phyloP scores from a whole-genome alignment of 2,113 vertebrate species.

The Lota lota region DNA sequence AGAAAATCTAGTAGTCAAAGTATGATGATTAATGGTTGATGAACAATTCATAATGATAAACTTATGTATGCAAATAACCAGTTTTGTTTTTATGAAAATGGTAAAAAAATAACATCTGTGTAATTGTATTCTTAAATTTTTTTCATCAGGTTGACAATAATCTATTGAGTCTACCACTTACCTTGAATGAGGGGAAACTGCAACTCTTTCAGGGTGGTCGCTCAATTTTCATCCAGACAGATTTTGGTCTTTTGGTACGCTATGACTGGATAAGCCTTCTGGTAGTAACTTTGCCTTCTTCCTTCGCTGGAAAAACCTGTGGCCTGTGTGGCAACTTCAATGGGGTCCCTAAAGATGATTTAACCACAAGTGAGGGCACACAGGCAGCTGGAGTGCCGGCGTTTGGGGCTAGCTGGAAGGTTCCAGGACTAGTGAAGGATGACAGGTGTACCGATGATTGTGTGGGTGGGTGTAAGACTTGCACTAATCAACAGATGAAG shows the following conservation, averaged over 20 bases:
- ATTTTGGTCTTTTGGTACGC: slow-evolving; percentile 65
- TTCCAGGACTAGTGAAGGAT: slow-evolving; percentile 33
- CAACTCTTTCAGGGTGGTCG: slow-evolving; percentile 57
- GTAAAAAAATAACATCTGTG: not conserved
- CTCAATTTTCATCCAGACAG: slow-evolving; percentile 43
- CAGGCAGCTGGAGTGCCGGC: slow-evolving; percentile 24
- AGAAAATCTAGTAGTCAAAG: not conserved
- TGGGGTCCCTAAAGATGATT: slow-evolving; percentile 57
- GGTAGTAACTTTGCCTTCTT: slow-evolving; percentile 49
- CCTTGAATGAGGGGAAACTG: slow-evolving; percentile 54
- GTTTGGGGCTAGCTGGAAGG: slow-evolving; percentile 70
- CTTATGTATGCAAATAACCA: no score
- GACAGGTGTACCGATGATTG: slow-evolving; percentile 48
- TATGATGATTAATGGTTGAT: not conserved
- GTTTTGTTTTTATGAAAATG: not conserved
- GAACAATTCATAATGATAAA: no score
- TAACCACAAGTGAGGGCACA: slow-evolving; percentile 42
- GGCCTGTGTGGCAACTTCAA: slow-evolving; percentile 79
- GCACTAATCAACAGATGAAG: slow-evolving; percentile 29
- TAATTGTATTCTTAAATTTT: not conserved
- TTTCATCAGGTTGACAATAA: slow-evolving; percentile 65
- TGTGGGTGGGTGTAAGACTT: slow-evolving; percentile 36
- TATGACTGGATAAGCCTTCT: slow-evolving; percentile 73
- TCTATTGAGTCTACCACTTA: slow-evolving; percentile 63
- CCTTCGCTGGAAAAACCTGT: slow-evolving; percentile 58